Evolutionary conservation across 2,797 vertebrate genomes (phyloP).

Genomic region (Sebastes alutus): DNA sequence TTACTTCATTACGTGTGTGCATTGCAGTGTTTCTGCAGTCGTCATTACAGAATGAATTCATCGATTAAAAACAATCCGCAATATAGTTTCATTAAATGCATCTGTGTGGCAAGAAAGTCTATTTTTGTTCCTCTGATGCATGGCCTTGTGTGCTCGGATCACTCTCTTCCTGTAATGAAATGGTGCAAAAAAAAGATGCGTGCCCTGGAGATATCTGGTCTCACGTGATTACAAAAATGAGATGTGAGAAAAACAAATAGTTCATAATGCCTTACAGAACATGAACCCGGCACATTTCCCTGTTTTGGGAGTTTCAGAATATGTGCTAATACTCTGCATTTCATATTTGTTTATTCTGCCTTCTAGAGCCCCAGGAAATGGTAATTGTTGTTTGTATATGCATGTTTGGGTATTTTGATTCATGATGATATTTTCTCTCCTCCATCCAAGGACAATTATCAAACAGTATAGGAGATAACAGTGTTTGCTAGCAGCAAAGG

Average conservation of each 20-base stretch:
- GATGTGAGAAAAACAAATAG: constrained; percentile 70
- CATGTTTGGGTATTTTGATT: constrained; percentile 73
- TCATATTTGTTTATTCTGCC: constrained; percentile 71
- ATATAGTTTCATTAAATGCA: constrained; percentile 36
- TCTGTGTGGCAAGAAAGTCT: background rate
- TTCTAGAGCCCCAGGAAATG: constrained; percentile 59
- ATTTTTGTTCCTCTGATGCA: background rate
- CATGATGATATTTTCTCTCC: constrained; percentile 68
- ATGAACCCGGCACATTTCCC: constrained; percentile 20
- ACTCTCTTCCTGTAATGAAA: constrained; percentile 42
- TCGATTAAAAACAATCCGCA: constrained; percentile 28
- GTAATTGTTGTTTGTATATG: constrained; percentile 77
- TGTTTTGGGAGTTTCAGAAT: constrained; percentile 42
- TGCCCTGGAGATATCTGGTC: constrained; percentile 60
- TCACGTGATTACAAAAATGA: constrained; percentile 69
- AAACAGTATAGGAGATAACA: constrained; percentile 61
- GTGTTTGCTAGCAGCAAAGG: constrained; percentile 68
- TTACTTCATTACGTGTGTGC: constrained; percentile 53
- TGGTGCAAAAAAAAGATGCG: constrained; percentile 7
- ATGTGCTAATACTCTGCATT: constrained; percentile 50
- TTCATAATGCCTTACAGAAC: constrained; percentile 60
- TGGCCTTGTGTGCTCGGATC: background rate
- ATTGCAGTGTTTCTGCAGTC: background rate
- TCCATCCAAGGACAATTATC: constrained; percentile 76
- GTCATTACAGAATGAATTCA: constrained; percentile 28